Conservation (phyloP, 2,888 invertebrate species). For the Ashinkailepas kermadecensis region DNA sequence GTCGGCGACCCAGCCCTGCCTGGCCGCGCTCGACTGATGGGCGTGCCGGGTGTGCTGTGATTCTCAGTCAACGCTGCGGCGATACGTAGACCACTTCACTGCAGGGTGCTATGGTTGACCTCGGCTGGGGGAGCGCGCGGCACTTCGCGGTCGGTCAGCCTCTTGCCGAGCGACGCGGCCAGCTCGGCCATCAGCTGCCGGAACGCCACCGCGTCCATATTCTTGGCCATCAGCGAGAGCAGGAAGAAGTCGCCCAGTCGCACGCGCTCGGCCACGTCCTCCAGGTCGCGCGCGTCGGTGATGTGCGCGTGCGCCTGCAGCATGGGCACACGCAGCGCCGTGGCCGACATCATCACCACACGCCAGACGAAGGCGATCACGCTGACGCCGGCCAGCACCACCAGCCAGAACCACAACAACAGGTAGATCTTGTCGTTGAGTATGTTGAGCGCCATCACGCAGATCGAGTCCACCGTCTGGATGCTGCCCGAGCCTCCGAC, state of each 20-base stretch:
- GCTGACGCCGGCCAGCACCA: slow-evolving; percentile 16
- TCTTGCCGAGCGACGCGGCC: background rate
- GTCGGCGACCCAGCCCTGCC: no score
- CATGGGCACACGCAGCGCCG: slow-evolving; percentile 21
- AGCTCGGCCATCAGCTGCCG: slow-evolving; percentile 4
- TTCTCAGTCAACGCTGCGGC: no score
- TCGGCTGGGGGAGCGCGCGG: no score
- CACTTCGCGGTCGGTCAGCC: no score
- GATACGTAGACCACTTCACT: no score
- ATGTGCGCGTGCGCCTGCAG: background rate
- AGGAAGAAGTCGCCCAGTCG: slow-evolving; percentile 10
- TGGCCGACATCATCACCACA: slow-evolving; percentile 18
- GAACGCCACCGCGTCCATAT: slow-evolving; percentile 8
- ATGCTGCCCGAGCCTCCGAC: slow-evolving; percentile 21
- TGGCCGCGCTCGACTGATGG: no score
- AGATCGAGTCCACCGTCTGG: slow-evolving; percentile 18
- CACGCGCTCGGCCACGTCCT: background rate
- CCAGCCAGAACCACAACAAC: slow-evolving; percentile 26
- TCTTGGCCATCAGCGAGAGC: background rate
- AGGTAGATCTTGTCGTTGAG: slow-evolving; percentile 26
- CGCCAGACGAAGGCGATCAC: slow-evolving; percentile 11
- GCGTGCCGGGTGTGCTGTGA: no score
- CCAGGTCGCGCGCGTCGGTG: background rate
- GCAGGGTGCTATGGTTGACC: no score
- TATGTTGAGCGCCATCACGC: slow-evolving; percentile 25